phyloP scores from a whole-genome alignment of 2,113 vertebrate species.

The Rhynchopsitta pachyrhyncha region DNA sequence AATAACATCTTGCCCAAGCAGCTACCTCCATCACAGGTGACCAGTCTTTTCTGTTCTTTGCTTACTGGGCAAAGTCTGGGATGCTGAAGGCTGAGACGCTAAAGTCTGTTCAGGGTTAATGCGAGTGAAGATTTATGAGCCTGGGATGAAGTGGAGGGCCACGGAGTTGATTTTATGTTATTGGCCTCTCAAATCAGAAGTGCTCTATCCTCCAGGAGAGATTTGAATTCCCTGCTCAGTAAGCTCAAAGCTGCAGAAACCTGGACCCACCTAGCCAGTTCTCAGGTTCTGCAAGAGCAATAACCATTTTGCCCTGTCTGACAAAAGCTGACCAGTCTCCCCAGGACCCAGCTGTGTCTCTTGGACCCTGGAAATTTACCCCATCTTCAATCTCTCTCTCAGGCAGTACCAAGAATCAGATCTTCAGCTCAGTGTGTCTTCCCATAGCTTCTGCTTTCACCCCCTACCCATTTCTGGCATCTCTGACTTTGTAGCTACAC shows the following conservation, averaged over 20 bases:
- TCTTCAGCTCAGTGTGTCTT: not conserved
- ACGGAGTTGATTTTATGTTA: not conserved
- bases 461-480: not conserved
- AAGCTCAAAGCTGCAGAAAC: not conserved
- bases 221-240: not conserved
- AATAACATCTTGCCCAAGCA: not conserved
- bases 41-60: not conserved
- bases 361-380: not conserved
- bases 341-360: not conserved
- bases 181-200: not conserved
- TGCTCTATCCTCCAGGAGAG: not conserved
- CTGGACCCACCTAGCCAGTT: not conserved
- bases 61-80: not conserved
- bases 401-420: not conserved
- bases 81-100: not conserved
- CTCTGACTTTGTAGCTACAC: not conserved
- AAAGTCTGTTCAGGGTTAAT: not conserved
- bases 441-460: not conserved
- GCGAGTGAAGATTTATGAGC: not conserved
- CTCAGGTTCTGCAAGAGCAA: not conserved
- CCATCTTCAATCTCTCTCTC: not conserved
- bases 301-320: not conserved
- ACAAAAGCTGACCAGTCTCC: not conserved
- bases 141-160: not conserved
- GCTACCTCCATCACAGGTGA: not conserved